phyloP scores from a whole-genome alignment of 2,113 vertebrate species.

The Hippocampus mohnikei region DNA sequence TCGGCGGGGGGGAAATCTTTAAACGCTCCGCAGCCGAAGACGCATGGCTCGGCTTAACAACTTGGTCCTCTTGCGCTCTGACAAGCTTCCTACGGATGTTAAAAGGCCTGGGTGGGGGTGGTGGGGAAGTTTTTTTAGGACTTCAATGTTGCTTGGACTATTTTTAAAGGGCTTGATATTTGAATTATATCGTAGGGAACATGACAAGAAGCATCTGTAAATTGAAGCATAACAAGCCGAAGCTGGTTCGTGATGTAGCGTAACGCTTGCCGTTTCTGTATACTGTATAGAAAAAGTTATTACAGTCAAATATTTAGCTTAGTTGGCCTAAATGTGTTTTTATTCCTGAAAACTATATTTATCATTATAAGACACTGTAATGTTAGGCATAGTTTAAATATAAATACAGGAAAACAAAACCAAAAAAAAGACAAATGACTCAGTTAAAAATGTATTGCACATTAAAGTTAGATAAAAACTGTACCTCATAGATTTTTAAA shows the following conservation, averaged over 20 bases:
- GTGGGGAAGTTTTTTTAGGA: background rate
- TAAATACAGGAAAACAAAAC: no score
- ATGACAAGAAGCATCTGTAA: background rate
- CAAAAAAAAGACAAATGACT: no score
- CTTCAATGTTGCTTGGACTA: background rate
- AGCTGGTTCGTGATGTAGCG: background rate
- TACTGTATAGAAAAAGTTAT: background rate
- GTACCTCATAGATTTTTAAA: no score
- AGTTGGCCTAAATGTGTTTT: no score
- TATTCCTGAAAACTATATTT: no score
- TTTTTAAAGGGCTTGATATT: no score
- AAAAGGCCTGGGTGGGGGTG: background rate
- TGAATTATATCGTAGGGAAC: background rate
- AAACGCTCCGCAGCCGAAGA: slow-evolving; percentile 3
- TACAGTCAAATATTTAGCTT: background rate
- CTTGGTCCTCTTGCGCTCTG: background rate
- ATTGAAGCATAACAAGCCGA: no score
- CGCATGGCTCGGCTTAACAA: background rate
- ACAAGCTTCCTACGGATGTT: background rate
- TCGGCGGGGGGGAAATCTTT: background rate
- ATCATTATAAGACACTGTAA: no score
- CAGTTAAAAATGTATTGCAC: no score
- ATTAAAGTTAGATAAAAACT: no score
- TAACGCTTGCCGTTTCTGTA: background rate
- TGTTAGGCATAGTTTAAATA: no score